phyloP scores from a whole-genome alignment of 2,113 vertebrate species.

The Aviceda subcristata region DNA sequence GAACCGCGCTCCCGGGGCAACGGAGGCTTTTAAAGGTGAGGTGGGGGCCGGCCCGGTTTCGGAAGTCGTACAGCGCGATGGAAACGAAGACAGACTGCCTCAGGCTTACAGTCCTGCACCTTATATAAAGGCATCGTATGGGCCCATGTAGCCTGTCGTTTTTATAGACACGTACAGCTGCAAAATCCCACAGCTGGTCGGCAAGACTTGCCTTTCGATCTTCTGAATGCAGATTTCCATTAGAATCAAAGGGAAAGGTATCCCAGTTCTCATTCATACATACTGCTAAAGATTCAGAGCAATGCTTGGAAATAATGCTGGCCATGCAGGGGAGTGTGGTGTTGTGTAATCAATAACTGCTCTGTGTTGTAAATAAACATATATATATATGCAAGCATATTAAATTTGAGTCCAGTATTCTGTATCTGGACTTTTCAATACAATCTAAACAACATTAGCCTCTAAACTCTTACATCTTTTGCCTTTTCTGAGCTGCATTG shows the following conservation, averaged over 20 bases:
- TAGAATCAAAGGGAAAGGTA: neutral
- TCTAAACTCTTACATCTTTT: neutral
- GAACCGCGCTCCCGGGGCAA: slow-evolving; percentile 93
- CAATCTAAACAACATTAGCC: neutral
- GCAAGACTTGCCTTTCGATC: neutral
- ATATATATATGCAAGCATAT: rapidly evolving
- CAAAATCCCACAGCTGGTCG: rapidly evolving
- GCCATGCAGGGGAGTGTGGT: neutral
- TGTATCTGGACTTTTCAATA: neutral
- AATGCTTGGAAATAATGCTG: neutral
- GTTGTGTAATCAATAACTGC: neutral
- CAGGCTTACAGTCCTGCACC: neutral
- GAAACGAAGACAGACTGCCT: neutral
- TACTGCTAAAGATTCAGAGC: neutral
- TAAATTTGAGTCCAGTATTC: neutral
- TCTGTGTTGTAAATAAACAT: neutral
- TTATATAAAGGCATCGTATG: neutral
- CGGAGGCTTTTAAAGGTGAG: slow-evolving; percentile 95
- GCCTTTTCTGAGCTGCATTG: neutral
- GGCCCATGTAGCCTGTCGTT: rapidly evolving
- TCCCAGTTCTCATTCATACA: rapidly evolving
- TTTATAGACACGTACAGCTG: rapidly evolving
- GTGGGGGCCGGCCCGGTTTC: neutral
- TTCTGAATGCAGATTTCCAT: neutral
- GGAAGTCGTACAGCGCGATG: rapidly evolving